Evolutionary conservation across 1,140 invertebrate species (phyloP), one percentile per base, ranked within the genome.

Genomic region (Diachasma alloeum): DNA sequence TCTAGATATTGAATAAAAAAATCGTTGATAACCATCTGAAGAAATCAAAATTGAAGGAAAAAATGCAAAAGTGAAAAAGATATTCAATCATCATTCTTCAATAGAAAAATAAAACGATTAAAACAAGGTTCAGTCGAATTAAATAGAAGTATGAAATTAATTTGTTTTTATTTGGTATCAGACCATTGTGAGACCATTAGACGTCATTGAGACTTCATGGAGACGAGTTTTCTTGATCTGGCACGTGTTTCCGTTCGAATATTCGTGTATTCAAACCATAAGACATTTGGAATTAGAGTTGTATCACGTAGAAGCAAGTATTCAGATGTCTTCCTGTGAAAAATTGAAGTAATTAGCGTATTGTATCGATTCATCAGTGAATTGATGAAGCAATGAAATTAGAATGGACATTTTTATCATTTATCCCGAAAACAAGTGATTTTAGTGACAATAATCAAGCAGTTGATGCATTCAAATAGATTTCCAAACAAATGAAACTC

Each of bases 241-340:
- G 93, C 93, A 82, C 94, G 93, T 11, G 93, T 93, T 87, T 97
- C 96, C 82, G 94, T 93, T 76, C 96, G 89, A 68, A 94, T 94
- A 71, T 94, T 95, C n/a, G 95, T 97, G 85, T 98, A 98, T 85
- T 98, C 97, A 86, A 98, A 98, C 96, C 96, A 98, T 73, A 98
- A 86, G 8, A 98, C 94, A 86, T 98, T 97, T 13, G 97, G 97
- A 87, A 98, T 98, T 36, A 97, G 89, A 8, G 96, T 97, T 59
- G 96, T 96, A 83, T 98, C 97, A 80, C 96, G 91, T 77, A 98
- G 89, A 88, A 98, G 92, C 76, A 97, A 87, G 84, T 96, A 93
- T 90, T 98, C 97, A 74, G 95, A 96, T 83, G 97, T 91, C 90
- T 93, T 94, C 93, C 96, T 97, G 87, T 44, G 44, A 69, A n/a